phyloP scores from a whole-genome alignment of 2,113 vertebrate species.

The Bos javanicus region DNA sequence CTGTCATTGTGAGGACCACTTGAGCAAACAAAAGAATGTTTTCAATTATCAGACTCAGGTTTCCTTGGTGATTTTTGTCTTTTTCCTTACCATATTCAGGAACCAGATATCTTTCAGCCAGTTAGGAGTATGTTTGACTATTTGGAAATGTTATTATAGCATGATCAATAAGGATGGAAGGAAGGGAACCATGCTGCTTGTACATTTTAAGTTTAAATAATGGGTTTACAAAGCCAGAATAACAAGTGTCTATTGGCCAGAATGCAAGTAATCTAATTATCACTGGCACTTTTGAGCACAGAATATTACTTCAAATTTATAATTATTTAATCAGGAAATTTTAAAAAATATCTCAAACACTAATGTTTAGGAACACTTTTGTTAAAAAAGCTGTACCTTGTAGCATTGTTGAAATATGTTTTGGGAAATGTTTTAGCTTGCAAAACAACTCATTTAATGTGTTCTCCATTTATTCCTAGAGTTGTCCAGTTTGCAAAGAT shows the following conservation, averaged over 20 bases:
- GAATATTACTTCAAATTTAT: not conserved
- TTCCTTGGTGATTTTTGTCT: slow-evolving; percentile 33
- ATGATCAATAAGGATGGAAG: not conserved
- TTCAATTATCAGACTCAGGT: slow-evolving; percentile 40
- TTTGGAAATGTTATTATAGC: slow-evolving; percentile 11
- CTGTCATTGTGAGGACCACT: not conserved
- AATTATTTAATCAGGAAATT: not conserved
- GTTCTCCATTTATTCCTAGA: not conserved
- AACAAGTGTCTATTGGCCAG: not conserved
- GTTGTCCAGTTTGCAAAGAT: not conserved
- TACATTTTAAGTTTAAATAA: slow-evolving; percentile 26
- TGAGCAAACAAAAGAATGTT: slow-evolving; percentile 50
- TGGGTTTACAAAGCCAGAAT: slow-evolving; percentile 30
- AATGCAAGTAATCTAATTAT: slow-evolving; percentile 7
- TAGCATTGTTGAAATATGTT: not conserved
- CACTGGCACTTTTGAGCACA: not conserved
- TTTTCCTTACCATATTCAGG: slow-evolving; percentile 26
- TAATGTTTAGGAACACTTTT: not conserved
- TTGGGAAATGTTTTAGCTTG: not conserved
- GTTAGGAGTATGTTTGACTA: not conserved
- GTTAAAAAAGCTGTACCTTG: not conserved
- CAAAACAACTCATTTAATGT: not conserved
- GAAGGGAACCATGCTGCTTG: not conserved
- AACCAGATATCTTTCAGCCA: slow-evolving; percentile 28
- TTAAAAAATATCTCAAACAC: not conserved